These are phyloP conservation scores for Globodera rostochiensis DNA, from an alignment of 1,140 invertebrate genomes.

Conservation along the genomic window DNA sequence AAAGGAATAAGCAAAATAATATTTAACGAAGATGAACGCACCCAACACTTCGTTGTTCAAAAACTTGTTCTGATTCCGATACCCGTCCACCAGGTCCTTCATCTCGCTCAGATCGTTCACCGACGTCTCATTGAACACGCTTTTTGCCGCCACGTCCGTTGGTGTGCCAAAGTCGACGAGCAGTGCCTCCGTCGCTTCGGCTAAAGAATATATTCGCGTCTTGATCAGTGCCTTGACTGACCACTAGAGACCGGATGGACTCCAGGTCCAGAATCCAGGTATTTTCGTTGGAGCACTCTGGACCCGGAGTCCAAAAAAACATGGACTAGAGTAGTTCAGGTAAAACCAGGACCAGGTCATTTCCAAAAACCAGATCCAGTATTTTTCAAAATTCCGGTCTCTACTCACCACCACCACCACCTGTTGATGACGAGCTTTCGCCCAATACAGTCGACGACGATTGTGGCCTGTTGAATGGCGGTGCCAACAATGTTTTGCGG, in stretches of 20 bases:
- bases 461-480: background rate
- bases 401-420: too few relatives aligned
- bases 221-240: background rate
- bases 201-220: background rate
- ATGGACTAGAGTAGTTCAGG: too few relatives aligned
- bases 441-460: background rate
- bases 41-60: slow-evolving; percentile 51
- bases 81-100: slow-evolving; percentile 49
- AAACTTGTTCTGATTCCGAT: slow-evolving; percentile 47
- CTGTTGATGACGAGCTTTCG: background rate
- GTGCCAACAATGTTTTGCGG: background rate
- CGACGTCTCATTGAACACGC: slow-evolving; percentile 38
- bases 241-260: too few relatives aligned
- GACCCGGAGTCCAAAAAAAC: too few relatives aligned
- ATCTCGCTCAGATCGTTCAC: slow-evolving; percentile 47
- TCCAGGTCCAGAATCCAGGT: too few relatives aligned
- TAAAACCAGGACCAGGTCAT: too few relatives aligned
- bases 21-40: slow-evolving; percentile 2
- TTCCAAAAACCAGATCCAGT: too few relatives aligned
- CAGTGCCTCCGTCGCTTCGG: slow-evolving; percentile 42
- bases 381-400: too few relatives aligned
- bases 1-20: background rate
- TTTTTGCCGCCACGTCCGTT: slow-evolving; percentile 31
- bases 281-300: too few relatives aligned
- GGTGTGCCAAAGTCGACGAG: slow-evolving; percentile 38